Base-by-base conservation (phyloP, 2,888 invertebrate species). In the Leptopterna dolabrata region DNA sequence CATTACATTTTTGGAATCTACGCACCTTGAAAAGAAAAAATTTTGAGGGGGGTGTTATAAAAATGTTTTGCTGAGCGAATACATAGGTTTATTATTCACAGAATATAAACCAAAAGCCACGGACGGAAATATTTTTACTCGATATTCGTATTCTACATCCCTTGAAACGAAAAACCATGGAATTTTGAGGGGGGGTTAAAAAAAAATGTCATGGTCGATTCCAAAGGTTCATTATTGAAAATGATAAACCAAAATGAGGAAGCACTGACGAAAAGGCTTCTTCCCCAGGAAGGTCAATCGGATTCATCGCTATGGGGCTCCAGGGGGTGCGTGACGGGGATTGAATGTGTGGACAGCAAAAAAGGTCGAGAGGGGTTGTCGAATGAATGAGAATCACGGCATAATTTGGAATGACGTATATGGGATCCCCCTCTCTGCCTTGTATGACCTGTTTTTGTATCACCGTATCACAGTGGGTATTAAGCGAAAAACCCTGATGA, bases 301-400 rank as follows among this genome's bases (percentile, higher is more conserved):
- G 55, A 55, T 55, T 55, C 55, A 55, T 55, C 55, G 27, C 63
- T 27, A 3, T n/a, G 55, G 11, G n/a, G n/a, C 36, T 36, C 36
- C 2, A 4, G 4, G 36, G 36, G 24, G 63, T 36, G 13, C 4
- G 63, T 11, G 27, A 24, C 24, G n/a, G 63, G 27, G 24, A 24
- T 63, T 63, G 27, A 63, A 63, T 24, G 13, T 63, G 63, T 27
- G 63, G 7, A 63, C 24, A 63, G 63, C 7, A 63, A 11, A 63
- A 19, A 6, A 11, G 63, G 24, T 9, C 2, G 24, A 63, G 27
- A 24, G 7, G 27, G 63, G 24, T 0, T 63, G 63, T 63, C 63
- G 63, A 63, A 63, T 63, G 63, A 63, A 63, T 63, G 63, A 63
- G 63, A 63, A 63, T 63, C 63, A 63, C 63, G 24, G 24, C 63